Conservation (phyloP, 2,113 vertebrate species). For the Serinus canaria region DNA sequence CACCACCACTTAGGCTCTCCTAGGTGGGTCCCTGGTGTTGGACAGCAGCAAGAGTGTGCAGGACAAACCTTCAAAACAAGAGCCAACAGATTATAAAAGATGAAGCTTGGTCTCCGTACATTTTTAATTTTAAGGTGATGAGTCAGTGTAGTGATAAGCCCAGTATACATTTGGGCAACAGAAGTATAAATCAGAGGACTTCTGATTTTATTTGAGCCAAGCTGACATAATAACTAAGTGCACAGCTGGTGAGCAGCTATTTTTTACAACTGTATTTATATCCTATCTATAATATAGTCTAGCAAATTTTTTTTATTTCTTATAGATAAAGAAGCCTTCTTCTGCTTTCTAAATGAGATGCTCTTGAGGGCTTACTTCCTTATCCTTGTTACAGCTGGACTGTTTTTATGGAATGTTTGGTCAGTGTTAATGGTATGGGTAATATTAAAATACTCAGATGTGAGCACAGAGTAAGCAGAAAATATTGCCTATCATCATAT, state of each 20-base stretch:
- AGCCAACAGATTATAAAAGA: not conserved
- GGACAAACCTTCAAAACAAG: not conserved
- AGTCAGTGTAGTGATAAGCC: not conserved
- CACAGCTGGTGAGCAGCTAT: not conserved
- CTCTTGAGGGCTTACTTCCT: not conserved
- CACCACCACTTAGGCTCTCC: not conserved
- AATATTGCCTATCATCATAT: fast-evolving
- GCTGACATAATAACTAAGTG: not conserved
- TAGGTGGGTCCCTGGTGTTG: not conserved
- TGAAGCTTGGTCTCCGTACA: not conserved
- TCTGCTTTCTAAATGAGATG: not conserved
- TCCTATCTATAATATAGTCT: not conserved
- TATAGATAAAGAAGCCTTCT: not conserved
- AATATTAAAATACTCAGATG: not conserved
- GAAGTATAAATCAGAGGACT: not conserved
- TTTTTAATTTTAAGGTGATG: not conserved
- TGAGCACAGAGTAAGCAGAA: not conserved
- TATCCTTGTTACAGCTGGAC: not conserved
- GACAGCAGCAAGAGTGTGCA: not conserved
- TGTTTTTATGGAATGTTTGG: not conserved
- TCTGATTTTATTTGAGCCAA: not conserved
- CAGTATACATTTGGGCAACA: not conserved
- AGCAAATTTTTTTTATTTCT: not conserved
- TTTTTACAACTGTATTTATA: not conserved
- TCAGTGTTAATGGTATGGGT: not conserved